These are phyloP conservation scores for Malurus melanocephalus DNA, from an alignment of 2,113 vertebrate genomes.

Conservation along the genomic window DNA sequence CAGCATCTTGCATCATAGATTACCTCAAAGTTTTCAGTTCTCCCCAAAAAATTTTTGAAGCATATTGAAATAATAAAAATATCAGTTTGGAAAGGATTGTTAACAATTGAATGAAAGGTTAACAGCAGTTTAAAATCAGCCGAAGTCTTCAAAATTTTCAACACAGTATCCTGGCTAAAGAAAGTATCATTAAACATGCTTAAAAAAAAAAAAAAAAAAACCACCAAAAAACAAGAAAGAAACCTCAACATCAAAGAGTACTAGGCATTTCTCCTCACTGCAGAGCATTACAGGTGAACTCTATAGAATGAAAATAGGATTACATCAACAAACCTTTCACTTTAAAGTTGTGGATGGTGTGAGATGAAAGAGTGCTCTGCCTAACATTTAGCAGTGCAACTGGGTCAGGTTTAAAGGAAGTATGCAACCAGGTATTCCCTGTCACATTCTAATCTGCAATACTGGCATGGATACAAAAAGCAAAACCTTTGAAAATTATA, in stretches of 20 bases:
- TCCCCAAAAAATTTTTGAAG: neutral
- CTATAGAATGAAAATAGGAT: conserved; percentile 76
- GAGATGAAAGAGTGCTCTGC: conserved; percentile 73
- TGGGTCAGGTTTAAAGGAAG: conserved; percentile 80
- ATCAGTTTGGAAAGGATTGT: neutral
- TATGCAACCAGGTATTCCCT: conserved; percentile 70
- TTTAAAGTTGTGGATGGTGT: conserved; percentile 66
- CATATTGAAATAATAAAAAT: neutral
- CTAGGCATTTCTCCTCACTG: conserved; percentile 47
- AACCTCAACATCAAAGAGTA: conserved; percentile 60
- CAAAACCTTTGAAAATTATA: conserved; percentile 78
- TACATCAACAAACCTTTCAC: conserved; percentile 73
- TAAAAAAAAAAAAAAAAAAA: neutral
- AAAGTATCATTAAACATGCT: conserved; percentile 51
- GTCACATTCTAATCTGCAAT: conserved; percentile 71
- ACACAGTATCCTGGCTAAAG: conserved; percentile 16
- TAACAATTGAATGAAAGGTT: conserved; percentile 19
- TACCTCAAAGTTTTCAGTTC: neutral
- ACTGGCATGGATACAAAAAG: conserved; percentile 68
- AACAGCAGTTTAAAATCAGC: conserved; percentile 27
- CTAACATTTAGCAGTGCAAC: conserved; percentile 56
- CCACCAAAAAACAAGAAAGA: neutral
- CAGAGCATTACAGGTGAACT: conserved; percentile 72
- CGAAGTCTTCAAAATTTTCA: conserved; percentile 28
- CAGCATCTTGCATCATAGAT: neutral